These are phyloP conservation scores for Zygogramma bicolorata DNA, from an alignment of 2,888 invertebrate genomes.

Conservation along the genomic window DNA sequence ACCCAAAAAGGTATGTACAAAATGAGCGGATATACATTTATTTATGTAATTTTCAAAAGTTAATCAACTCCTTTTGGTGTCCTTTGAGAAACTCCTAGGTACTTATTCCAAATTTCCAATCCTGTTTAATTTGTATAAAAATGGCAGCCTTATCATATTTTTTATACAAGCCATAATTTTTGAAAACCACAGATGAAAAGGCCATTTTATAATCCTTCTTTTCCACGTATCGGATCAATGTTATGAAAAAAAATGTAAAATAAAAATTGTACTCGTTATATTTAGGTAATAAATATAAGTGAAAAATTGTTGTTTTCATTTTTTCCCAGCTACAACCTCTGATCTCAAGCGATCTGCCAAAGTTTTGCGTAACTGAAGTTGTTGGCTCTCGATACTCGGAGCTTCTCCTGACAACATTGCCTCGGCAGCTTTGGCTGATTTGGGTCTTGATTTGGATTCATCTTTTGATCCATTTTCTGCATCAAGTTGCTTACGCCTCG, in stretches of 20 bases:
- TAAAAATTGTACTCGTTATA: constrained; percentile 65
- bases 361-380: constrained; percentile 84
- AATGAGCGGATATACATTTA: constrained; percentile 47
- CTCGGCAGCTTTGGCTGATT: constrained; percentile 81
- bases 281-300: constrained; percentile 67
- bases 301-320: constrained; percentile 48
- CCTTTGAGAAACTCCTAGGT: constrained; percentile 30
- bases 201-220: constrained; percentile 58
- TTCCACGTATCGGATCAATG: constrained; percentile 60
- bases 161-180: constrained; percentile 59
- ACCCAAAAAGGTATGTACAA: constrained; percentile 35
- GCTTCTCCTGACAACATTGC: constrained; percentile 72
- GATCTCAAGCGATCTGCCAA: constrained; percentile 86
- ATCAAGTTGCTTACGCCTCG: constrained; percentile 83
- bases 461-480: constrained; percentile 72
- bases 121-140: constrained; percentile 44
- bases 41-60: constrained; percentile 40
- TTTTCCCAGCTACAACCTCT: constrained; percentile 76
- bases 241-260: constrained; percentile 62
- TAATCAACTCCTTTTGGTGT: constrained; percentile 31
- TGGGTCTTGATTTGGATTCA: constrained; percentile 69
- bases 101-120: constrained; percentile 45
- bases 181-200: constrained; percentile 39
- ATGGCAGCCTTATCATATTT: constrained; percentile 62
- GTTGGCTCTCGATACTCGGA: constrained; percentile 67